Conservation (phyloP, 2,888 invertebrate genomes). For the Conus canariensis region DNA sequence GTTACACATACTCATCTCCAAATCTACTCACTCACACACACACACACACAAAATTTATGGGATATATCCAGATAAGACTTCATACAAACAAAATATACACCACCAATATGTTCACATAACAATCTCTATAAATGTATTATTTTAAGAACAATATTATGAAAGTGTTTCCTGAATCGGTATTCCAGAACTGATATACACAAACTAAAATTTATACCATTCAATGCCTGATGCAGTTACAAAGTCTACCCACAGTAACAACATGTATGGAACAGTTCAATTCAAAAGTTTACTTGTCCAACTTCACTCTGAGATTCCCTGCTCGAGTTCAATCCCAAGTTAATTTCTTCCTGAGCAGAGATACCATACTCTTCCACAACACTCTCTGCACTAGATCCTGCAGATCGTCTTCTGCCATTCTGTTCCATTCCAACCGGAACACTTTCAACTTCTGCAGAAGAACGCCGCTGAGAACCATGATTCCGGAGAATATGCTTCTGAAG, state of each 20-base stretch:
- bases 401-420: background rate
- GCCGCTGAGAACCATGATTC: slow-evolving; percentile 15
- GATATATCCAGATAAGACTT: too few relatives aligned
- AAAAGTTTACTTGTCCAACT: background rate
- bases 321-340: background rate
- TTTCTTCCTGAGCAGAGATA: background rate
- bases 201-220: background rate
- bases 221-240: background rate
- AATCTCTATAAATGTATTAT: too few relatives aligned
- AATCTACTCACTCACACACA: too few relatives aligned
- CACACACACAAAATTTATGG: too few relatives aligned
- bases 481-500: slow-evolving; percentile 31
- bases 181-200: too few relatives aligned
- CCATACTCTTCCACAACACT: background rate
- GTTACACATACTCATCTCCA: too few relatives aligned
- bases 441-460: background rate
- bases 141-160: too few relatives aligned
- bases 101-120: too few relatives aligned
- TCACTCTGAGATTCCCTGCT: background rate
- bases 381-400: background rate
- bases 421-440: slow-evolving; percentile 3
- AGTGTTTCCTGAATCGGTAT: too few relatives aligned
- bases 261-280: background rate
- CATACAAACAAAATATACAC: too few relatives aligned
- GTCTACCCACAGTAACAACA: background rate